Evolutionary conservation across 2,113 vertebrate species (phyloP), one percentile per base, ranked within the genome.

Genomic region (Syngnathus typhle): DNA sequence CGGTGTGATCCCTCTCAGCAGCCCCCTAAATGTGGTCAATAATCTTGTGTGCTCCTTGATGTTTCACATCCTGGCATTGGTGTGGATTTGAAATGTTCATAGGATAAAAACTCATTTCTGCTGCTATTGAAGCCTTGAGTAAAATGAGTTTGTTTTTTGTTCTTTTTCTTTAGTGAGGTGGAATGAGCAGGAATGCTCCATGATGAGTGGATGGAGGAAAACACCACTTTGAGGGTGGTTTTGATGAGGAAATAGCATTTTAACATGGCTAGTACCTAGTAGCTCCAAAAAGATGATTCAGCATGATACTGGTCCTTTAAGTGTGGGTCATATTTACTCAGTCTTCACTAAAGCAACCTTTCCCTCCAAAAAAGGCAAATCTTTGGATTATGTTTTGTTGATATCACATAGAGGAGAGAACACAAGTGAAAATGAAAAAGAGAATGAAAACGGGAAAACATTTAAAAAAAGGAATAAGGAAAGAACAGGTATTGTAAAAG

Each of bases 1-100:
- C 87, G 77, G 68, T 88, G 80, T 60, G 67, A 65, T 46, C 77
- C 82, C 80, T 83, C 76, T 81, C 65, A 70, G 73, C 66, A 78
- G 74, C 75, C 81, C 76, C 56, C 72, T 65, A 65, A 82, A 84
- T 3, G 75, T 88, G 83, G 83, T 81, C 83, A 90, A 82, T 86
- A 78, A 71, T 69, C 76, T 78, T 87, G 77, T 89, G 84, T 87
- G 76, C 74, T 73, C 76, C 69, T 66, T 81, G 81, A 84, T 76
- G 64, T 81, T 83, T 79, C 79, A 76, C 76, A 71, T 64, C 52
- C 81, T 85, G 84, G 77, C 83, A 79, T 61, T 32, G 54, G 52
- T 70, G 65, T 76, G 69, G 66, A 41, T 74, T 61, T 73, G 79
- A 79, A 78, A 86, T 67, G 60, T 69, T 79, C 59, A 77, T 58